Evolutionary conservation across 2,888 invertebrate genomes (phyloP), one percentile per base, ranked within the genome.

Genomic region (Sinodicranocentrus sp.): DNA sequence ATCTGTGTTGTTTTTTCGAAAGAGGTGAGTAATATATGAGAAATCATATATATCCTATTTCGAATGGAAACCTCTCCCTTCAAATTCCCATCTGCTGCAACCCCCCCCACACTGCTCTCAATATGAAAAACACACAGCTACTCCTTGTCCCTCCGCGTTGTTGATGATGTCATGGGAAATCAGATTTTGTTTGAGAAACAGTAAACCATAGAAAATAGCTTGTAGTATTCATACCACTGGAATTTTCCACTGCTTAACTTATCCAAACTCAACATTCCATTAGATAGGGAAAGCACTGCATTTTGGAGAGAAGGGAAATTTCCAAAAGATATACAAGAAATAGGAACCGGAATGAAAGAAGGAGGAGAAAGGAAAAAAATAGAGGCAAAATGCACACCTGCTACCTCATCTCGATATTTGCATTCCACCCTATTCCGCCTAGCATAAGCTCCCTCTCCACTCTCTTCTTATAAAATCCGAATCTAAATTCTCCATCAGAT

Each of bases 331-430:
- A 61, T 78, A 78, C 63, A 71, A 63, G 63, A 79, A 71, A 63
- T 39, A 48, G 33, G 61, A 57, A 73, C 52, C 52, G 63, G 63
- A 25, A 48, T 52, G 57, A 52, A 54, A 39, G 43, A 68, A n/a
- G 33, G 19, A 82, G 79, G 59, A 75, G 73, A 75, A 75, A 82
- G 68, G 73, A 44, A 68, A 61, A 28, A 59, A 43, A 52, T 13
- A 67, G 23, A 71, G 54, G 71, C 82, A 48, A 52, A 82, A 59
- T 75, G 82, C 82, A 82, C 82, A 76, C 82, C 82, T 82, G 76
- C 82, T 82, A 82, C 82, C 82, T 82, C 82, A 82, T 82, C 76
- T 71, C 82, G 68, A 76, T 82, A 82, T 82, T 82, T 76, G 82
- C 82, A 82, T 82, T 76, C 82, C 82, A 82, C 82, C 75, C 73